Base-by-base conservation (phyloP, 1,140 invertebrate species). In the Reticulitermes speratus region DNA sequence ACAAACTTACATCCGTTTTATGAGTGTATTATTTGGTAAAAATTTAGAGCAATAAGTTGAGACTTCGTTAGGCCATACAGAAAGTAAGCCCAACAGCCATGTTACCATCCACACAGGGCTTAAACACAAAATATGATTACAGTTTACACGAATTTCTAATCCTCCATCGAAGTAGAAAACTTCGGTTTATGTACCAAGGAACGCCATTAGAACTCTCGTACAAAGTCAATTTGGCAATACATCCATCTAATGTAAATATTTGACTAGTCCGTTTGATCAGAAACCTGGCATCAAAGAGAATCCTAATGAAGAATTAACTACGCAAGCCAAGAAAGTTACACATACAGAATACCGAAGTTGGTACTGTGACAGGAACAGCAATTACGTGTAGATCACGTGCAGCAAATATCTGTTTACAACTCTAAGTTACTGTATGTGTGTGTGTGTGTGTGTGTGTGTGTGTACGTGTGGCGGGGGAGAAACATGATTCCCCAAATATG, bases 301-400 rank as follows among this genome's bases (percentile, higher is more conserved):
- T 75, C 14, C 65, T 75, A 75, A 75, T 75, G 65, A 25, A n/a
- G 65, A 75, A 75, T 75, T 75, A 75, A 8, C 65, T 75, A 30
- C 65, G 65, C 65, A 75, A 75, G 2, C 65, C 65, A 75, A 75
- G 65, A 75, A 75, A 75, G 65, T 75, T 75, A 75, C 65, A 30
- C 65, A 75, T 5, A n/a, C 65, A 75, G 65, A 75, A n/a, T 75
- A 75, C 65, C 14, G 2, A 75, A 75, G 19, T 65, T 65, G 59
- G 59, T 65, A 65, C 59, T 65, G 65, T 75, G 65, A 75, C 25
- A n/a, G n/a, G 12, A 16, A 75, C 65, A 23, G 59, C 25, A 75
- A 30, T 75, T 75, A 55, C 52, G 14, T 21, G 52, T 30, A 75
- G 65, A 75, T 30, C n/a, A 30, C 52, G 52, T 30, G n/a, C 25